Evolutionary conservation across 2,797 vertebrate species (phyloP), one percentile per base, ranked within the genome.

Genomic region (Ambastaia sidthimunki): DNA sequence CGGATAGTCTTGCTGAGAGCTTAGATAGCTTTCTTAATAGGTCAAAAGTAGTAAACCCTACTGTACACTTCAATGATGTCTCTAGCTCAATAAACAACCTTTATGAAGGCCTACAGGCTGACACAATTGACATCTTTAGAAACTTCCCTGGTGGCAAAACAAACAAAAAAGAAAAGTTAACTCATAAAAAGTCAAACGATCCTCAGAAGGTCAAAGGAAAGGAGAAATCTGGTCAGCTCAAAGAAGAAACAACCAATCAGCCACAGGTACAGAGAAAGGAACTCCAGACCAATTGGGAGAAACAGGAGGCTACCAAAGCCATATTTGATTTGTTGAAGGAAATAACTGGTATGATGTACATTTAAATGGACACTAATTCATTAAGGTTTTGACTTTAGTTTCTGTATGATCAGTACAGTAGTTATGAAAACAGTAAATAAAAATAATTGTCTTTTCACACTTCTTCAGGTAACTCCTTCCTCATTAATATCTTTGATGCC

Each of bases 251-350:
- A 13, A 48, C 3, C 15, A 76, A 19, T 55, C 65, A 89, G 16
- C 50, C 86, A 11, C 83, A 74, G 25, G 7, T 59, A 68, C 85
- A 82, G 76, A 92, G 47, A 84, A 89, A 85, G 74, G 75, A 66
- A 16, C 1, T 52, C 72, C 87, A 90, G 37, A 81, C 48, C 68
- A 88, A 74, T 74, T 80, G 85, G 90, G 92, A 91, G 82, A 89
- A 91, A 63, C 86, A 87, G 62, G 92, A 93, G 74, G 89, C 90
- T 0, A 91, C 90, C 55, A 93, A 93, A 90, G 93, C 90, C 79
- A 87, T 95, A 54, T 91, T 93, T 89, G 93, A 94, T 81, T 90
- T 95, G 55, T 84, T 95, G 75, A 94, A 93, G 82, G 94, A 94
- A 88, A 93, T 95, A 81, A 92, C 90, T 54, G 93, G 94, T 95